phyloP scores from a whole-genome alignment of 2,888 invertebrate genomes.

The Reticulitermes lucifugus region DNA sequence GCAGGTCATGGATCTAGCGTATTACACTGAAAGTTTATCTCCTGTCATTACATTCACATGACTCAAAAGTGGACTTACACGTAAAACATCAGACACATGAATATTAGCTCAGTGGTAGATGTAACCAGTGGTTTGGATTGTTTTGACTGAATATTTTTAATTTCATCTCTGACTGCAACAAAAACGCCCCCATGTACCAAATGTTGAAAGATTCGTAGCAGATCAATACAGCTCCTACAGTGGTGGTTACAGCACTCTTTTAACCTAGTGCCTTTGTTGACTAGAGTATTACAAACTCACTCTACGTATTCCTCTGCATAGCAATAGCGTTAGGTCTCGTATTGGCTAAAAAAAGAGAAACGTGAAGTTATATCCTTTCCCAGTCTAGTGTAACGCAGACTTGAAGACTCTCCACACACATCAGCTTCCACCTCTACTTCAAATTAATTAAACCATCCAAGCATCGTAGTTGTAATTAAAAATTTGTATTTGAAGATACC shows the following conservation, averaged over 20 bases:
- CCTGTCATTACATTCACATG: too few relatives aligned
- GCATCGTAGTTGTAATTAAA: background rate
- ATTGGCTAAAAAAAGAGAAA: background rate
- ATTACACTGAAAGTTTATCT: too few relatives aligned
- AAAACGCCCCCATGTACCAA: background rate
- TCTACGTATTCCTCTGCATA: background rate
- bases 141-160: background rate
- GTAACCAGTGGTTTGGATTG: too few relatives aligned
- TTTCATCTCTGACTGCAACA: background rate
- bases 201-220: background rate
- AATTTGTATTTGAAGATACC: background rate
- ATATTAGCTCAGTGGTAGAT: too few relatives aligned
- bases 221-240: background rate
- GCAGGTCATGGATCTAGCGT: too few relatives aligned
- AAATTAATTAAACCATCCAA: background rate
- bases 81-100: too few relatives aligned
- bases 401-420: background rate
- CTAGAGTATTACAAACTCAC: slow-evolving; percentile 1
- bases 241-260: background rate
- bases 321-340: background rate
- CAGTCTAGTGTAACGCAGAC: background rate
- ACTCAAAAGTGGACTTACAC: too few relatives aligned
- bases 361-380: background rate
- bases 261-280: slow-evolving; percentile 20
- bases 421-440: background rate